Evolutionary conservation across 2,797 vertebrate species (phyloP).

Genomic region (Ateles fusciceps): DNA sequence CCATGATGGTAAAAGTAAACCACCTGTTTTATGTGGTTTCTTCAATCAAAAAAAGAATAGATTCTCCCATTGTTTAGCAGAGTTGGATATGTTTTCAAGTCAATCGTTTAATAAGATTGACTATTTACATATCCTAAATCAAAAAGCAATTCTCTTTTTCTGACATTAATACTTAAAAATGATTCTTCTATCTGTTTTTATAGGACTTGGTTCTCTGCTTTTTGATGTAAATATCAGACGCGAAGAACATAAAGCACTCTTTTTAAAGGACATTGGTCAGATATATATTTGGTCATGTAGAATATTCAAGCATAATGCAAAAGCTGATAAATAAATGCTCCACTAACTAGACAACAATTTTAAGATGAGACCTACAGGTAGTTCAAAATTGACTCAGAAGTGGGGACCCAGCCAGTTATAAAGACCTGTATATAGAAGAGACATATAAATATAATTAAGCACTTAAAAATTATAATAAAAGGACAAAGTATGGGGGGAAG

Average conservation of each 20-base stretch:
- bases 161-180: constrained; percentile 18
- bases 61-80: background rate
- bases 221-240: background rate
- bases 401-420: background rate
- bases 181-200: background rate
- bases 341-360: background rate
- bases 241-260: background rate
- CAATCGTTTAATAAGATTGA: background rate
- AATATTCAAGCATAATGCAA: background rate
- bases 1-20: background rate
- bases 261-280: background rate
- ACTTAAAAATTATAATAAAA: background rate
- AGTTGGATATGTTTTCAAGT: constrained; percentile 19
- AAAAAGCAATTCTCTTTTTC: constrained; percentile 58
- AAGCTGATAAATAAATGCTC: background rate
- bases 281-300: background rate
- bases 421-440: background rate
- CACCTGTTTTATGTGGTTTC: background rate
- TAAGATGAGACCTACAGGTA: background rate
- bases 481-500: background rate
- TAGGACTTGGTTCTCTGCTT: background rate
- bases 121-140: constrained; percentile 39
- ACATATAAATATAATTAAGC: background rate
- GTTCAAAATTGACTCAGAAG: background rate
- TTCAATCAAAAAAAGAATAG: background rate